Conservation (phyloP, 2,113 vertebrate genomes). For the Phalacrocorax carbo region DNA sequence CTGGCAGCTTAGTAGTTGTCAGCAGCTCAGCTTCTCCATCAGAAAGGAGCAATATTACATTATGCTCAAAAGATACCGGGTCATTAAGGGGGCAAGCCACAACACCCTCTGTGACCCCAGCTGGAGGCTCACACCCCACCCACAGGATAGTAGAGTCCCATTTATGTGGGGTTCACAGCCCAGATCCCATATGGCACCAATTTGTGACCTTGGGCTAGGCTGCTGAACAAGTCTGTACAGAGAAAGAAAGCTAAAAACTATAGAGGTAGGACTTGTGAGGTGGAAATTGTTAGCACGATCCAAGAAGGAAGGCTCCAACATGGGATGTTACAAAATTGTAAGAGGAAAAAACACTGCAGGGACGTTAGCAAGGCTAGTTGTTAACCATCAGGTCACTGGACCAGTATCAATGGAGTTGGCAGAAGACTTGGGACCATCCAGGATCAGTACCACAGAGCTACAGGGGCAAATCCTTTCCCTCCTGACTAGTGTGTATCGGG, state of each 20-base stretch:
- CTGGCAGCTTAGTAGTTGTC: not conserved
- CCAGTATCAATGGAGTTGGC: not conserved
- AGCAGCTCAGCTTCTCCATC: not conserved
- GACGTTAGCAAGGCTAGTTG: not conserved
- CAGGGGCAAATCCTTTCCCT: not conserved
- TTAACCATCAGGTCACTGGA: not conserved
- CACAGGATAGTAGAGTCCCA: not conserved
- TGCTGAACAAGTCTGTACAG: not conserved
- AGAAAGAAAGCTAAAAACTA: not conserved
- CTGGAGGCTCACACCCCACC: not conserved
- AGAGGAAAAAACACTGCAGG: not conserved
- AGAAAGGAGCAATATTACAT: not conserved
- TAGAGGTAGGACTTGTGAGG: not conserved
- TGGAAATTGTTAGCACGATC: not conserved
- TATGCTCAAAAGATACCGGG: not conserved
- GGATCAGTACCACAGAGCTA: not conserved
- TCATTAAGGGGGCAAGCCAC: not conserved
- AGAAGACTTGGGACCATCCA: not conserved
- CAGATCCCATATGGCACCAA: not conserved
- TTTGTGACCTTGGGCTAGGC: not conserved
- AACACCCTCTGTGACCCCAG: not conserved
- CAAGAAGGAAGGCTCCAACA: not conserved
- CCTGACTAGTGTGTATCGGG: not conserved
- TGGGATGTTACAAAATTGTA: not conserved
- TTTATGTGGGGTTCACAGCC: not conserved